Conservation (phyloP, 2,113 vertebrate genomes). For the Myrmecobius fasciatus region DNA sequence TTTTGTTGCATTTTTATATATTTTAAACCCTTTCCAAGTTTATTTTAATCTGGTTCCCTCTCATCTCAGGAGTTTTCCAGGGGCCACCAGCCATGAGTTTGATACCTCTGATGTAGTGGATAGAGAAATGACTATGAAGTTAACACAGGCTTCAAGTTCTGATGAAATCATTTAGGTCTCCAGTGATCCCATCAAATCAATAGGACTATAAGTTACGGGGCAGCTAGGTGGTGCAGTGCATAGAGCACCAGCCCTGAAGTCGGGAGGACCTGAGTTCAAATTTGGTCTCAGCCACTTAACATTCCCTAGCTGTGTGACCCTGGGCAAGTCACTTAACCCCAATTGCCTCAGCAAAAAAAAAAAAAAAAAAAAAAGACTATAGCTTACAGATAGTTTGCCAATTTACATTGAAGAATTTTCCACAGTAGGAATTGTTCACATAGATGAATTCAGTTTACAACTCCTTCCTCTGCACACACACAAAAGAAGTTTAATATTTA, state of each 20-base stretch:
- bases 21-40: background rate
- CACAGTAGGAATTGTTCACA: background rate
- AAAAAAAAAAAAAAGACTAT: too few relatives aligned
- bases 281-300: too few relatives aligned
- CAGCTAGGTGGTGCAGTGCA: too few relatives aligned
- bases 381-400: background rate
- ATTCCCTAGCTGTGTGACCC: too few relatives aligned
- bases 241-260: too few relatives aligned
- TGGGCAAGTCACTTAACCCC: too few relatives aligned
- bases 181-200: background rate
- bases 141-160: background rate
- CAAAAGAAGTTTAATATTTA: background rate
- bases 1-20: background rate
- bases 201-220: background rate
- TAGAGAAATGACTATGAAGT: background rate
- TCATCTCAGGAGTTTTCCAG: too few relatives aligned
- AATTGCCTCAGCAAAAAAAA: too few relatives aligned
- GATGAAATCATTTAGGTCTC: background rate
- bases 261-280: too few relatives aligned
- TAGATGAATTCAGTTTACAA: background rate
- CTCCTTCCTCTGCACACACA: background rate
- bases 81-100: background rate
- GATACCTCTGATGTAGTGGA: background rate
- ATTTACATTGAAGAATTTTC: background rate
- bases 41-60: background rate